Evolutionary conservation across 1,140 invertebrate genomes (phyloP).

Genomic region (Drosophila persimilis): DNA sequence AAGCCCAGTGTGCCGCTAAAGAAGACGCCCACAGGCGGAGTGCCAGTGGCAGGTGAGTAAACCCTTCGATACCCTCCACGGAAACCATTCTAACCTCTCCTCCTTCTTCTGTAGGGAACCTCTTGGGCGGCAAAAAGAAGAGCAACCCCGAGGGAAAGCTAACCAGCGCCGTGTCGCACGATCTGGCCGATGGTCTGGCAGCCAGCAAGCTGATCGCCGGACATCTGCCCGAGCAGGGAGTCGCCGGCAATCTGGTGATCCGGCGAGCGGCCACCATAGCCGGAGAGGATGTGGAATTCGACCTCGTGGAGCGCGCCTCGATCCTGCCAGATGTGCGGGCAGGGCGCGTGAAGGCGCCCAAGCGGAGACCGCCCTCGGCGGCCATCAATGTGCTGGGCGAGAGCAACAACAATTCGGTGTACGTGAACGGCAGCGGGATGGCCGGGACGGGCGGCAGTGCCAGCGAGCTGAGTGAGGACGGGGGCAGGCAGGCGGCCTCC

Average conservation of each 20-base stretch:
- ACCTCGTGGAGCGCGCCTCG: constrained; percentile 86
- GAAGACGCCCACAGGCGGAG: constrained; percentile 85
- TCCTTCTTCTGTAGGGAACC: constrained; percentile 69
- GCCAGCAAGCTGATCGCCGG: constrained; percentile 64
- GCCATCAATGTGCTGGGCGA: constrained; percentile 77
- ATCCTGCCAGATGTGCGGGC: constrained; percentile 86
- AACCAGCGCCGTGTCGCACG: constrained; percentile 75
- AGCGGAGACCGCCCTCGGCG: constrained; percentile 85
- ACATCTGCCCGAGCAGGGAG: constrained; percentile 50
- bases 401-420: constrained; percentile 79
- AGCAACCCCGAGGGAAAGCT: constrained; percentile 73
- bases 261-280: constrained; percentile 71
- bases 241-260: constrained; percentile 63
- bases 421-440: constrained; percentile 78
- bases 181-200: constrained; percentile 68
- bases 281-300: constrained; percentile 84
- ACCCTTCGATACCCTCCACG: background rate
- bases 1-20: constrained; percentile 86
- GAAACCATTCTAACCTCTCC: constrained; percentile 1
- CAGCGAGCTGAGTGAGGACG: constrained; percentile 63
- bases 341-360: constrained; percentile 85
- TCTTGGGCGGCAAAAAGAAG: constrained; percentile 86
- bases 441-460: constrained; percentile 53
- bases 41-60: constrained; percentile 82
- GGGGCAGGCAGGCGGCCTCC: constrained; percentile 32